Evolutionary conservation across 2,888 invertebrate genomes (phyloP).

Genomic region (Meteorus colon): DNA sequence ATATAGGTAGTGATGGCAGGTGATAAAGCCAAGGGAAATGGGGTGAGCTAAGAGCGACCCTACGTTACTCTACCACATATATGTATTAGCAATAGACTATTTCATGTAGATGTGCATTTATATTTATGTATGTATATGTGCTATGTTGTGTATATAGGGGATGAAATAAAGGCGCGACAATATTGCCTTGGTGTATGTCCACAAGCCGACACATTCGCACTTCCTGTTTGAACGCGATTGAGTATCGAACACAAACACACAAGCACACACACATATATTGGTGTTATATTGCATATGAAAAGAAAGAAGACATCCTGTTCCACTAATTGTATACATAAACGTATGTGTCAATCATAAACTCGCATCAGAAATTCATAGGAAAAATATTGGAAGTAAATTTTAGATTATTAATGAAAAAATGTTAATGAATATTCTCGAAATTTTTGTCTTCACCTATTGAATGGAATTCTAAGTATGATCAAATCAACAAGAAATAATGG

Average conservation of each 20-base stretch:
- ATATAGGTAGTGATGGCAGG: conserved; percentile 68
- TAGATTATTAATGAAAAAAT: too few species aligned
- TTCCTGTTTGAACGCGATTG: conserved; percentile 46
- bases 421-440: too few species aligned
- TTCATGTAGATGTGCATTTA: neutral
- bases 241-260: neutral
- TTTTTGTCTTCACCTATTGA: too few species aligned
- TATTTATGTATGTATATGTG: neutral
- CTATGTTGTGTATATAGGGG: conserved; percentile 31
- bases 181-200: conserved; percentile 53
- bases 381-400: too few species aligned
- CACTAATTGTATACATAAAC: neutral
- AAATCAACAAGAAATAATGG: too few species aligned
- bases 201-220: conserved; percentile 40
- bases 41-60: conserved; percentile 62
- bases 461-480: too few species aligned
- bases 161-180: conserved; percentile 60
- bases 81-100: neutral
- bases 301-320: neutral
- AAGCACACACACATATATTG: neutral
- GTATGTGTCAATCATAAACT: conserved; percentile 2
- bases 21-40: conserved; percentile 69
- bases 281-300: neutral
- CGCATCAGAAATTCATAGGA: neutral
- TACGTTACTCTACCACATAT: conserved; percentile 35